Conservation (phyloP, 2,113 vertebrate genomes). For the Lanius ludovicianus region DNA sequence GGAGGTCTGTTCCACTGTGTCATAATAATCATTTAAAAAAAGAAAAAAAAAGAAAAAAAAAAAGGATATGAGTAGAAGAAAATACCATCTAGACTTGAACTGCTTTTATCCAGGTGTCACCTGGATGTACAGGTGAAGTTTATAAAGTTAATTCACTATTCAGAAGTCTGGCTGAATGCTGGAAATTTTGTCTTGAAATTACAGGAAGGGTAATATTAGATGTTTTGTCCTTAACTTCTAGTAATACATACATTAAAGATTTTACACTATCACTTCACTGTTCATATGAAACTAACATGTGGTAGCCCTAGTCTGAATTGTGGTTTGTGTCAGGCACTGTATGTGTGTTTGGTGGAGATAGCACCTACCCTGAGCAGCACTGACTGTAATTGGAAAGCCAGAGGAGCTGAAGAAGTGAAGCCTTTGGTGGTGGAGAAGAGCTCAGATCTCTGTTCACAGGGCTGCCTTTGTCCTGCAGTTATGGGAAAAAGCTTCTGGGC, state of each 20-base stretch:
- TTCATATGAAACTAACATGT: not conserved
- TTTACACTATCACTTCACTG: not conserved
- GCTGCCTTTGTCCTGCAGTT: not conserved
- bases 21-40: not conserved
- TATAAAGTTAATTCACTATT: not conserved
- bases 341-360: not conserved
- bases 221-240: not conserved
- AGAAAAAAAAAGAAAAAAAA: not conserved
- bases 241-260: not conserved
- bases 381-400: not conserved
- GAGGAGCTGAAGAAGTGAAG: not conserved
- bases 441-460: not conserved
- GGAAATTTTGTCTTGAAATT: not conserved
- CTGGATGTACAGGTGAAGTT: not conserved
- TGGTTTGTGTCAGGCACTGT: not conserved
- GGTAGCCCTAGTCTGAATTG: not conserved
- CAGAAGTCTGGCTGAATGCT: not conserved
- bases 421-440: not conserved
- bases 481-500: conserved; percentile 13
- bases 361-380: not conserved
- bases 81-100: not conserved
- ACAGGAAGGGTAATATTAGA: not conserved
- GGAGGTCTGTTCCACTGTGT: not conserved
- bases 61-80: not conserved
- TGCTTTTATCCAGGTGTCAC: not conserved